Evolutionary conservation across 2,113 vertebrate species (phyloP).

Genomic region (Paradoxurus hermaphroditus): DNA sequence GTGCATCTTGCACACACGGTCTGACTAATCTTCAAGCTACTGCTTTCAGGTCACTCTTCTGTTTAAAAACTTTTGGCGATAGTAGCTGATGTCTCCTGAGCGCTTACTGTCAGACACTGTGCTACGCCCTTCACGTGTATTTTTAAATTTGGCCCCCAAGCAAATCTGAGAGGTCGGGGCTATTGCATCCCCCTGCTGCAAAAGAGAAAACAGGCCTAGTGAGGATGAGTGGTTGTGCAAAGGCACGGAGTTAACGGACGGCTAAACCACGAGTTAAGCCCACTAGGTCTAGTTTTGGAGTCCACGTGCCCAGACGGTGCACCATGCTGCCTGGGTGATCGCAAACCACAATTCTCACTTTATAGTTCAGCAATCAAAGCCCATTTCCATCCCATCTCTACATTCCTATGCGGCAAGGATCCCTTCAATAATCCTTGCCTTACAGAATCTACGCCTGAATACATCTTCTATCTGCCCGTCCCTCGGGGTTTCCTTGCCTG

Average conservation of each 20-base stretch:
- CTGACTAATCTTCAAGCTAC: not conserved
- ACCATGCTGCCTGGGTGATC: rapidly evolving
- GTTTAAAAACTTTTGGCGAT: not conserved
- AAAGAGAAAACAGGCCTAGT: not conserved
- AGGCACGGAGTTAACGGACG: not conserved
- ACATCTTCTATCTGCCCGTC: no score
- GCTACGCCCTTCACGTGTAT: not conserved
- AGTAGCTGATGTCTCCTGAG: not conserved
- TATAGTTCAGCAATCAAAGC: not conserved
- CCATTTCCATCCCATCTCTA: not conserved
- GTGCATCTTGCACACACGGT: rapidly evolving
- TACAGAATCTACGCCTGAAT: not conserved
- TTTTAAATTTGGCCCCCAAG: not conserved
- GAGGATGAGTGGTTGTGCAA: not conserved
- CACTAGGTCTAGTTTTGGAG: not conserved
- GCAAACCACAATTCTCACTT: not conserved
- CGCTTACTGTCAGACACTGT: not conserved
- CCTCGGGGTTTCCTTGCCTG: not conserved
- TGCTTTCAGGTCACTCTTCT: not conserved
- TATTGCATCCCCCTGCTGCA: not conserved
- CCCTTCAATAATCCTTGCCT: not conserved
- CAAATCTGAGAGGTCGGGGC: not conserved
- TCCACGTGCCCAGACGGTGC: rapidly evolving
- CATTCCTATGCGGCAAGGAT: not conserved
- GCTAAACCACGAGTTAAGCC: not conserved